Conservation (phyloP, 2,113 vertebrate species). For the Toxotes chatareus region DNA sequence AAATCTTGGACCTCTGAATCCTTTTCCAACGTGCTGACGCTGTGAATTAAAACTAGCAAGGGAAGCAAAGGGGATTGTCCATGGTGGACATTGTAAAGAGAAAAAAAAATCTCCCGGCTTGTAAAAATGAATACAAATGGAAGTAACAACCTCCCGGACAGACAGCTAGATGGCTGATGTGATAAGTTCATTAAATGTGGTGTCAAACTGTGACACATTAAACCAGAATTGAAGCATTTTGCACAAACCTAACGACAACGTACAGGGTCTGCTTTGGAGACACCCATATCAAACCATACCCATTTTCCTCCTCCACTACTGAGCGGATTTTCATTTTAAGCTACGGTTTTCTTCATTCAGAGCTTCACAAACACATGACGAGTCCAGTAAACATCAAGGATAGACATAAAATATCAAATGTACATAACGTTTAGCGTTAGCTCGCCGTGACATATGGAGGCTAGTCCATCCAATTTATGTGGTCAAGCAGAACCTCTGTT, state of each 20-base stretch:
- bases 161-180: background rate
- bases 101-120: constrained; percentile 17
- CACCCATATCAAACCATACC: constrained; percentile 73
- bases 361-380: background rate
- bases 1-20: background rate
- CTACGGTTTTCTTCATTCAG: constrained; percentile 20
- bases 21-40: constrained; percentile 49
- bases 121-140: background rate
- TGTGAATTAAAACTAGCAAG: constrained; percentile 53
- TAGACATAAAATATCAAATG: background rate
- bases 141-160: background rate
- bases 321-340: constrained; percentile 24
- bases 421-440: constrained; percentile 17
- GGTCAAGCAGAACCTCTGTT: constrained; percentile 66
- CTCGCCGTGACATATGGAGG: constrained; percentile 44
- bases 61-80: constrained; percentile 58
- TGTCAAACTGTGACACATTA: constrained; percentile 2
- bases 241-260: constrained; percentile 19
- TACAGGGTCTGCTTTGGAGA: constrained; percentile 62
- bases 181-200: too few species aligned
- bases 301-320: constrained; percentile 57
- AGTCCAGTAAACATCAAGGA: background rate
- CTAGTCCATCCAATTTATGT: constrained; percentile 51
- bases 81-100: constrained; percentile 41
- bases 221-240: background rate